These are phyloP conservation scores for Thymallus thymallus DNA, from an alignment of 2,113 vertebrate genomes.

Conservation along the genomic window DNA sequence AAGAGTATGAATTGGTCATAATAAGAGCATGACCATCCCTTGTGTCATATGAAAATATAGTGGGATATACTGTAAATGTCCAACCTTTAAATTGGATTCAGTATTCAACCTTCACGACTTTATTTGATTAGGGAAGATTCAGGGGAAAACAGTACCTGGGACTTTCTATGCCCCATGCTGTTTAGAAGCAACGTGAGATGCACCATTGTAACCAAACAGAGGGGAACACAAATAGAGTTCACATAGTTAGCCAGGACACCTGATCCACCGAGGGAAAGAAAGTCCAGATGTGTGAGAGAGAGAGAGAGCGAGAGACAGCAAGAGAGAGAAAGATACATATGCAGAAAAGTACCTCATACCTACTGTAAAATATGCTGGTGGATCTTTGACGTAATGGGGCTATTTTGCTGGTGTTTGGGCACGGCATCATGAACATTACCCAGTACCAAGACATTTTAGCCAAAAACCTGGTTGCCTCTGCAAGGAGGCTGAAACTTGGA, in stretches of 20 bases:
- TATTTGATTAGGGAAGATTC: neutral
- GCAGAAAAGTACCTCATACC: no score
- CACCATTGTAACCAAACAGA: conserved; percentile 27
- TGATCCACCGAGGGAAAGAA: conserved; percentile 22
- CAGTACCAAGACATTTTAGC: no score
- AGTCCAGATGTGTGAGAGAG: neutral
- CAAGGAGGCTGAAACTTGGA: no score
- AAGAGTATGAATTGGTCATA: neutral
- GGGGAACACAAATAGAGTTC: conserved; percentile 1
- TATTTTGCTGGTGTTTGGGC: no score
- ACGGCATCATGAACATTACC: no score
- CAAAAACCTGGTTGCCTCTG: no score
- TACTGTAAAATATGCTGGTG: no score
- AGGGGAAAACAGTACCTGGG: neutral
- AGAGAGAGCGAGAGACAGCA: neutral
- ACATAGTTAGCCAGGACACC: conserved; percentile 13
- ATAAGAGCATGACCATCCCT: conserved; percentile 3
- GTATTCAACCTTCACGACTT: no score
- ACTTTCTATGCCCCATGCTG: neutral
- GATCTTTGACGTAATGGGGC: no score
- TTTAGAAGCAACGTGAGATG: neutral
- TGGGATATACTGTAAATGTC: no score
- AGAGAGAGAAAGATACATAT: no score
- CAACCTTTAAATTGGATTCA: no score
- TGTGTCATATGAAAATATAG: neutral